Evolutionary conservation across 2,888 invertebrate species (phyloP).

Genomic region (Nomada goodeniana): DNA sequence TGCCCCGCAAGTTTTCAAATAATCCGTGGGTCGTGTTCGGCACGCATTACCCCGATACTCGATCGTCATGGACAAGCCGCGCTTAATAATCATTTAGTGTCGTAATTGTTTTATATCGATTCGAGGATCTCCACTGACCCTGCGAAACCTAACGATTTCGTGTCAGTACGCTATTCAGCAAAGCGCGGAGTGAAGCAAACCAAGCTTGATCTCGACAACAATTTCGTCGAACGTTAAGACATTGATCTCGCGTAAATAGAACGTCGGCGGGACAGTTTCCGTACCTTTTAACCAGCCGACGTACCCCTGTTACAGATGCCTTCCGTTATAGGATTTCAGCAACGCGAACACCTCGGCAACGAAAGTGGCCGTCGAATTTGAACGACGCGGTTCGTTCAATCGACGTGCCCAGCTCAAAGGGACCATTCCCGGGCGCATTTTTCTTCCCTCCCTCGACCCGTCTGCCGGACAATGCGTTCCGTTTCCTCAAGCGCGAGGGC

Average conservation of each 20-base stretch:
- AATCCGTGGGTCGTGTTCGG: not conserved
- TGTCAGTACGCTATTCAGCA: no score
- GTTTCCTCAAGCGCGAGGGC: constrained; percentile 2
- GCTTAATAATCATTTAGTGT: not conserved
- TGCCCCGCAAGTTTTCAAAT: constrained; percentile 9
- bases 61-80: not conserved
- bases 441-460: not conserved
- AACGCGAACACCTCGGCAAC: not conserved
- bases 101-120: not conserved
- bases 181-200: no score
- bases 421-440: constrained; percentile 18
- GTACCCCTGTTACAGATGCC: no score
- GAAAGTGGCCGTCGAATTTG: not conserved
- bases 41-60: not conserved
- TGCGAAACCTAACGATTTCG: no score
- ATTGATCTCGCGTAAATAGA: no score
- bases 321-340: no score
- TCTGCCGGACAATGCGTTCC: constrained; percentile 11
- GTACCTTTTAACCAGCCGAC: not conserved
- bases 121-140: no score
- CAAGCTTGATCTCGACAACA: no score
- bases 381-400: no score
- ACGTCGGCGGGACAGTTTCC: not conserved
- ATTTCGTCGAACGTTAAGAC: no score
- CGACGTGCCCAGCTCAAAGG: not conserved